Conservation (phyloP, 2,113 vertebrate species). For the Illadopsis cleaveri region DNA sequence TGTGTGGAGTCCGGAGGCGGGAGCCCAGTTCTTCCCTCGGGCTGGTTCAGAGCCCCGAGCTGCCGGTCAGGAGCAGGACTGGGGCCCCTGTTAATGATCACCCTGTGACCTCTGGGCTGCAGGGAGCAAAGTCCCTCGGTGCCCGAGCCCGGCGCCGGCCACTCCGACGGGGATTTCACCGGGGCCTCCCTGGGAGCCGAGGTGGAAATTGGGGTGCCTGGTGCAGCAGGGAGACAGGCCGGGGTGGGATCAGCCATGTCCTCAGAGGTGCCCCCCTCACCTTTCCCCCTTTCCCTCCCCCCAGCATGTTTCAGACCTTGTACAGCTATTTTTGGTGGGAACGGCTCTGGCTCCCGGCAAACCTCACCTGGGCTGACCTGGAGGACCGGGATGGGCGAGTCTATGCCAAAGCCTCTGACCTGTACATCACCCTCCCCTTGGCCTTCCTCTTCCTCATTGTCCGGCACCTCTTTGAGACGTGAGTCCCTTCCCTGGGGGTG, state of each 20-base stretch:
- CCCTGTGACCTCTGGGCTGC: neutral
- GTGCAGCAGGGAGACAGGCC: neutral
- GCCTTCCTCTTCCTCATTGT: conserved; percentile 87
- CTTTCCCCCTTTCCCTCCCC: neutral
- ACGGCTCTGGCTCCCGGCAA: conserved; percentile 88
- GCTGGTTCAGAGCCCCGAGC: neutral
- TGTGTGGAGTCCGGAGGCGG: rapidly evolving
- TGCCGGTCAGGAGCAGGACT: rapidly evolving
- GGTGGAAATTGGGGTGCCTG: neutral
- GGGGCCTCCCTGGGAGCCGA: neutral
- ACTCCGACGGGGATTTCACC: neutral
- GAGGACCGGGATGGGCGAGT: conserved; percentile 86
- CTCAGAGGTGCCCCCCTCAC: neutral
- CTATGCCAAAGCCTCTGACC: conserved; percentile 85
- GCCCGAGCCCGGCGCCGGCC: neutral
- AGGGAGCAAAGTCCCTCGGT: neutral
- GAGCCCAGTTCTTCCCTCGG: neutral
- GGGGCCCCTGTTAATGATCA: conserved; percentile 41
- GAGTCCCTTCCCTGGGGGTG: neutral
- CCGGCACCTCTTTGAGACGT: conserved; percentile 92
- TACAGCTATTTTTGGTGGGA: conserved; percentile 94
- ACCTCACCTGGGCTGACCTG: conserved; percentile 91
- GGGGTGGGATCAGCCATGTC: neutral
- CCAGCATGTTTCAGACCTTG: conserved; percentile 87
- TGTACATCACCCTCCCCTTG: conserved; percentile 88